phyloP scores from a whole-genome alignment of 2,113 vertebrate species.

The Sinocyclocheilus rhinocerous region DNA sequence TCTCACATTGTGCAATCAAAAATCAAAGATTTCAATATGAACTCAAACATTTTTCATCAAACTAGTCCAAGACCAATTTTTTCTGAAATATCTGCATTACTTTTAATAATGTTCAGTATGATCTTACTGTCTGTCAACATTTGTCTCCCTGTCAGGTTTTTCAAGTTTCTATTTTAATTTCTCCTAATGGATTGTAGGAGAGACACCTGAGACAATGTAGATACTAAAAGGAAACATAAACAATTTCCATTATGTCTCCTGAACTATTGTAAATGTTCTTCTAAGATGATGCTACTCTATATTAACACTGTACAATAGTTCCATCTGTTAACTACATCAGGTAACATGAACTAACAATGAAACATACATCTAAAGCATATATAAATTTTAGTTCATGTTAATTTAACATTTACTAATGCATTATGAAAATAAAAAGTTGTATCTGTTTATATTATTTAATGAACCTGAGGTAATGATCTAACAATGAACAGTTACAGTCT shows the following conservation, averaged over 20 bases:
- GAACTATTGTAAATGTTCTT: too few relatives aligned
- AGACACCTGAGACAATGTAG: neutral
- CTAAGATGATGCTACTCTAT: too few relatives aligned
- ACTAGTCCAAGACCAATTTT: neutral
- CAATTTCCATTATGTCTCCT: too few relatives aligned
- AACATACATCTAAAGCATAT: too few relatives aligned
- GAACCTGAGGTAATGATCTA: neutral
- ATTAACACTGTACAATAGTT: too few relatives aligned
- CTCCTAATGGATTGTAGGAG: neutral
- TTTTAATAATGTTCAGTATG: neutral
- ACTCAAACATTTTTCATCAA: neutral
- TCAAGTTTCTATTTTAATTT: conserved; percentile 24
- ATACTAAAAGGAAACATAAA: neutral
- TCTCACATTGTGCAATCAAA: neutral
- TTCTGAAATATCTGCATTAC: neutral
- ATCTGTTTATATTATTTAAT: neutral
- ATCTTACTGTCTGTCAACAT: neutral
- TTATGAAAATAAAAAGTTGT: neutral
- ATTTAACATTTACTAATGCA: neutral
- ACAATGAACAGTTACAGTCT: neutral
- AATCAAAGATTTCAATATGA: neutral
- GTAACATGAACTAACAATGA: too few relatives aligned
- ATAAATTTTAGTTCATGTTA: too few relatives aligned
- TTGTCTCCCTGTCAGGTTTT: conserved; percentile 6
- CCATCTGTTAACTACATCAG: too few relatives aligned